Evolutionary conservation across 2,888 invertebrate species (phyloP), one percentile per base, ranked within the genome.

Genomic region (Cataglyphis altisquamis): DNA sequence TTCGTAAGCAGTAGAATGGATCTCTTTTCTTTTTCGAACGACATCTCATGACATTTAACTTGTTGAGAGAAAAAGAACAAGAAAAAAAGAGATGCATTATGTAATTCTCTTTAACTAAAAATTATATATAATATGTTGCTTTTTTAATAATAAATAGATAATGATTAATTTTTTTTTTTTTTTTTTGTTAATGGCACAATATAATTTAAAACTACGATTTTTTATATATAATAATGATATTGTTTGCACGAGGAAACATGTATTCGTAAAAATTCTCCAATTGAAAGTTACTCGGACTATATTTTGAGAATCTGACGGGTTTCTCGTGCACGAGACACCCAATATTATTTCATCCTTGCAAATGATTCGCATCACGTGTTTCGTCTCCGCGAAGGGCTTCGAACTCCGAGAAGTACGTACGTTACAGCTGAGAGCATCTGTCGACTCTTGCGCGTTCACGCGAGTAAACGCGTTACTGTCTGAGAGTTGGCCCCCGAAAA

Each of bases 391-490:
- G 48, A 52, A 67, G 55, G 73, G 18, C 41, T 57, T 29, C 29
- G 21, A 72, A 48, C 78, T 57, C 39, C n/a, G n/a, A 73, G 15
- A 60, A 70, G 78, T 57, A 45, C 15, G 36, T 73, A 39, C 60
- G 57, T 72, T 72, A 39, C 73, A 70, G 57, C 73, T 68, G 70
- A 72, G 78, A 55, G 73, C 55, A 78, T 55, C 64, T 64, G 78
- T 68, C 66, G 55, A 57, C 78, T 32, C 48, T 32, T 21, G 74
- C 74, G 74, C 74, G 74, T 64, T 75, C 48, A 75, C 64, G 74
- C 74, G 74, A 75, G 45, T 75, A 45, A 75, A 75, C 32, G 45
- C 74, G 45, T 74, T 74, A 74, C 64, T 64, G 45, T 74, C 74
- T 75, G 45, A 64, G 63, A 75, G 45, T 74, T 74, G 64, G 18